These are phyloP conservation scores for Serrognathus titanus DNA, from an alignment of 2,888 invertebrate genomes.

Conservation along the genomic window DNA sequence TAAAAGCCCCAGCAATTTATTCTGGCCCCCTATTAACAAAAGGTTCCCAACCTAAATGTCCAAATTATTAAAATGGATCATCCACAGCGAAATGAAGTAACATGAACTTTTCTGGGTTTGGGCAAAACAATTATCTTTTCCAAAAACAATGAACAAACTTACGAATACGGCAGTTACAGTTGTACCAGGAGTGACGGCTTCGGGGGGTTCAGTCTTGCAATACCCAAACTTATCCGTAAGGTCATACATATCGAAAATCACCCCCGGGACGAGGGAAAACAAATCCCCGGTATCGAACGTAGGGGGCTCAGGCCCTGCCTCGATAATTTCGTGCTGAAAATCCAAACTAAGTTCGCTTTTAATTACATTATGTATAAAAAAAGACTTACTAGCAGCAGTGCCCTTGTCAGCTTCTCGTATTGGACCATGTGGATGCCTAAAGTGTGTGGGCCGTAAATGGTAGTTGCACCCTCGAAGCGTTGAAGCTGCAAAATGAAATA, in stretches of 20 bases:
- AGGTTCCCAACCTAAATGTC: too few relatives aligned
- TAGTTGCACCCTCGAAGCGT: slow-evolving; percentile 92
- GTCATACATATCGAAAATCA: slow-evolving; percentile 76
- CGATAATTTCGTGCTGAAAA: slow-evolving; percentile 48
- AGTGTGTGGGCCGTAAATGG: slow-evolving; percentile 88
- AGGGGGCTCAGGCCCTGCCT: slow-evolving; percentile 66
- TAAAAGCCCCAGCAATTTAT: too few relatives aligned
- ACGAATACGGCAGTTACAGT: slow-evolving; percentile 72
- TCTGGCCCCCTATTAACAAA: too few relatives aligned
- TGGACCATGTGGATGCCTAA: slow-evolving; percentile 78
- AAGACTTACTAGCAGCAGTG: slow-evolving; percentile 57
- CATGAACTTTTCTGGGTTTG: too few relatives aligned
- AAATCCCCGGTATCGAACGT: slow-evolving; percentile 65
- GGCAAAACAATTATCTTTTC: too few relatives aligned
- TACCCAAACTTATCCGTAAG: slow-evolving; percentile 73
- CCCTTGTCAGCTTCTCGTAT: slow-evolving; percentile 65
- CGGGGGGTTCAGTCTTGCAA: slow-evolving; percentile 66
- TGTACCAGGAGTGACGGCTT: slow-evolving; percentile 63
- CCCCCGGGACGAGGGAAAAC: slow-evolving; percentile 68
- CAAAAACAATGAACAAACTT: not conserved
- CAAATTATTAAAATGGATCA: too few relatives aligned
- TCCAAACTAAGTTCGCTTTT: not conserved
- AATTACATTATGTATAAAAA: not conserved
- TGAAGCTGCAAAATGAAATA: slow-evolving; percentile 61
- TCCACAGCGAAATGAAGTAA: too few relatives aligned